These are phyloP conservation scores for Bembecia ichneumoniformis DNA, from an alignment of 2,888 invertebrate species.

Conservation along the genomic window DNA sequence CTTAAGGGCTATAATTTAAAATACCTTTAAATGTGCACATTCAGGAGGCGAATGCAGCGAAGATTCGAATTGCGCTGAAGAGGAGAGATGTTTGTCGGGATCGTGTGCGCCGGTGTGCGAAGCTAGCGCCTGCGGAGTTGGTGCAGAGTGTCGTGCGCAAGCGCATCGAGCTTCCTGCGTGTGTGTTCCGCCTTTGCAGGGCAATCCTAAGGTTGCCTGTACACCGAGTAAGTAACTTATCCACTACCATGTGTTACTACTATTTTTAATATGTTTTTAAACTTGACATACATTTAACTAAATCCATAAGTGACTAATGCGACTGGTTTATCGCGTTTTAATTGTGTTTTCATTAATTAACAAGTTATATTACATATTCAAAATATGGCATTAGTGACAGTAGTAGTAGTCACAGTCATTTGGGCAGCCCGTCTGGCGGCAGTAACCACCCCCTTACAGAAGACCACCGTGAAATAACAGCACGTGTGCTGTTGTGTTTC, in stretches of 20 bases:
- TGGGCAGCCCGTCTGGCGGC: no score
- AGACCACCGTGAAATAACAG: no score
- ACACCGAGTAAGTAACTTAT: constrained; percentile 46
- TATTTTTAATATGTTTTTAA: neutral
- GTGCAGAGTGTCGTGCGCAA: constrained; percentile 82
- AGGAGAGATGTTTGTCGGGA: constrained; percentile 80
- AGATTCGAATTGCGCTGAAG: constrained; percentile 80
- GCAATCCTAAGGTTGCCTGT: constrained; percentile 87
- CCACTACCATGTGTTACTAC: neutral
- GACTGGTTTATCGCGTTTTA: no score
- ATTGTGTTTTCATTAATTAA: no score
- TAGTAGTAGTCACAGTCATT: no score
- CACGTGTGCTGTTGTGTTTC: no score
- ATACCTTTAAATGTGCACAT: no score
- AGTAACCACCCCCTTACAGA: no score
- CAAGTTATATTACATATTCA: no score
- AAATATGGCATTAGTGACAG: no score
- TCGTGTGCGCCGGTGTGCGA: constrained; percentile 85
- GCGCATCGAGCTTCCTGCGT: constrained; percentile 84
- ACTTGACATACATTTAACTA: neutral
- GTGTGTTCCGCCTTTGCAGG: constrained; percentile 80
- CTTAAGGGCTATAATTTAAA: no score
- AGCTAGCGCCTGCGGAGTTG: constrained; percentile 79
- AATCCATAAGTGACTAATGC: neutral
- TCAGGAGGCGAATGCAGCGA: constrained; percentile 75